Evolutionary conservation across 2,797 vertebrate genomes (phyloP).

Genomic region (Platalea minor): DNA sequence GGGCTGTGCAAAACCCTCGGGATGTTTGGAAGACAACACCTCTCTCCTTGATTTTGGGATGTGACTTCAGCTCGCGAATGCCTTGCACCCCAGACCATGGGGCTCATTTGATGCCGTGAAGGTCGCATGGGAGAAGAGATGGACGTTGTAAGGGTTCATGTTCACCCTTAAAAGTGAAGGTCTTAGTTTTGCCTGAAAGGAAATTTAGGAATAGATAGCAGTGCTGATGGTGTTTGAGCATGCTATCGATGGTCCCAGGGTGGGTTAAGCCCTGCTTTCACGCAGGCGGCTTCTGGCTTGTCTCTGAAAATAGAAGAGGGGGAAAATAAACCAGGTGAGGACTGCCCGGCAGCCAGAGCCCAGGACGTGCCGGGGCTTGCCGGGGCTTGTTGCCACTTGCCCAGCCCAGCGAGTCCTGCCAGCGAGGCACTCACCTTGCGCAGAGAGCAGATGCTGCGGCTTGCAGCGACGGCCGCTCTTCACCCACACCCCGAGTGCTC

Average conservation of each 20-base stretch:
- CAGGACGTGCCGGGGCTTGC: neutral
- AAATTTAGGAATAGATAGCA: neutral
- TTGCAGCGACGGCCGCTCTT: neutral
- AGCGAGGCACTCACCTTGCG: neutral
- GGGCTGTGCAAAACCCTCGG: neutral
- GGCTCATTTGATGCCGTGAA: accelerated
- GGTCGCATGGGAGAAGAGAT: neutral
- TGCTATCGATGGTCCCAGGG: neutral
- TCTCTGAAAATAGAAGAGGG: neutral
- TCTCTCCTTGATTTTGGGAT: neutral
- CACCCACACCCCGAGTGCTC: neutral
- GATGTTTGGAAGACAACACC: neutral
- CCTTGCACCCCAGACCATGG: accelerated
- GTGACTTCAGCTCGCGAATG: accelerated
- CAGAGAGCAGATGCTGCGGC: neutral
- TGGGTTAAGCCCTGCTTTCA: neutral
- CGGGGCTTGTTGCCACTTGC: neutral
- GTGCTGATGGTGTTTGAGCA: neutral
- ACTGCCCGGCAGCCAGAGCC: neutral
- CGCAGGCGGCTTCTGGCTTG: neutral
- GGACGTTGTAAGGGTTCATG: neutral
- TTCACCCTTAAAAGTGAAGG: neutral
- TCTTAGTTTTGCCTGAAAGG: neutral
- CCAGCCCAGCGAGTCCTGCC: neutral
- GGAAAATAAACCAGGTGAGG: neutral